Base-by-base conservation (phyloP, 2,797 vertebrate genomes). In the Fundulus diaphanus region DNA sequence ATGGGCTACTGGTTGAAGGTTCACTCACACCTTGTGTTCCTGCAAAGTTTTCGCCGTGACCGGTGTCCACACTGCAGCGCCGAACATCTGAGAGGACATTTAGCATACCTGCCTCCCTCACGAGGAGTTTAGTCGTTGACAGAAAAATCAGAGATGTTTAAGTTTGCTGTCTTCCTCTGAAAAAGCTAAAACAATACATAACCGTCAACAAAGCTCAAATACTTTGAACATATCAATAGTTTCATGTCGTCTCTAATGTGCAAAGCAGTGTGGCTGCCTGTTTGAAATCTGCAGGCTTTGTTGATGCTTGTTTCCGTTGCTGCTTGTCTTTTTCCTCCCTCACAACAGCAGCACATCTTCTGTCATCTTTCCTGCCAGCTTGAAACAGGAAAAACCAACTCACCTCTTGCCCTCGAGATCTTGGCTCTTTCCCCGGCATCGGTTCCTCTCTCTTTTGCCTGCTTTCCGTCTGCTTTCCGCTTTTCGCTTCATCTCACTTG, bases 1-100 rank as follows among this genome's bases (percentile, higher is more conserved):
- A 59, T 31, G 29, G 71, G 87, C 86, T 89, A 90, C 90, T 86
- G 74, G 86, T 63, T 74, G 37, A 77, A 75, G n/a, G 76, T 85
- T 73, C 57, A 15, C 44, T 84, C 56, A 40, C 35, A 5, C 40
- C 7, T 20, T 27, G 8, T 73, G n/a, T 24, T 7, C 67, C 13
- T 63, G 5, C 22, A 15, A 6, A 76, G 82, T 27, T 52, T 82
- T 80, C 67, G 49, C 49, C 0, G 0, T 29, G 35, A 74, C n/a
- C 3, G 76, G 79, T 72, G 85, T 85, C 52, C 65, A 76, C 78
- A 79, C 77, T 73, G 46, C 54, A 54, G 7, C 27, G 37, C 52
- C 63, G 74, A 79, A 79, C 72, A 56, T 74, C 13, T 3, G 40
- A 0, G 2, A 68, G 35, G 49, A 31, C 51, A 51, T 12, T 1